Percentiles rank a stretch among this genome's conserved stretches.
phyloP scores from a whole-genome alignment of 2,888 invertebrate species.

The Tolmerus cingulatus region DNA sequence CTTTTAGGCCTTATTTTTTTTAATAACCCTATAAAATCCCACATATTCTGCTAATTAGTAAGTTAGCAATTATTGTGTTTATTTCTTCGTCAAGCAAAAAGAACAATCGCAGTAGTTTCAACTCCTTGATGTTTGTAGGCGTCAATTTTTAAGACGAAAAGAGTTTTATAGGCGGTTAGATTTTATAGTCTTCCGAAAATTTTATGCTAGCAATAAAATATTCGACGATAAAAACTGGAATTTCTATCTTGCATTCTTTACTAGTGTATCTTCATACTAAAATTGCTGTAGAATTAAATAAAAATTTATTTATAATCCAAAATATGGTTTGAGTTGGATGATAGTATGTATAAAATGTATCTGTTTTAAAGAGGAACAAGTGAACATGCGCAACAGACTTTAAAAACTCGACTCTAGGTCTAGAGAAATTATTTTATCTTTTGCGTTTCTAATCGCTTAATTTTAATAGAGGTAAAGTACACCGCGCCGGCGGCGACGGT shows the following conservation, averaged over 20 bases:
- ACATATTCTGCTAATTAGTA: conserved; percentile 14
- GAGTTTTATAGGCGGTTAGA: background rate
- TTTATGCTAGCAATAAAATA: background rate
- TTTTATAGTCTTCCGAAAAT: background rate
- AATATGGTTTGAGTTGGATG: background rate
- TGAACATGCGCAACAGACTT: background rate
- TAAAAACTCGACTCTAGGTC: background rate
- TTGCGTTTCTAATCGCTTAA: background rate
- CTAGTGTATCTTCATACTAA: background rate
- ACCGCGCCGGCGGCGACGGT: background rate
- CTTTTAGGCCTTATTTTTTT: background rate
- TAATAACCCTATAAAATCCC: background rate
- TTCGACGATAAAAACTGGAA: background rate
- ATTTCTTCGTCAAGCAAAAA: background rate
- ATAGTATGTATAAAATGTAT: background rate
- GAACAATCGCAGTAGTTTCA: background rate
- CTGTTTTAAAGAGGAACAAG: background rate
- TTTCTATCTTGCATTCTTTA: background rate
- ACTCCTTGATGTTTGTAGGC: background rate
- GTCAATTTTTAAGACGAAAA: background rate
- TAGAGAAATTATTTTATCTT: background rate
- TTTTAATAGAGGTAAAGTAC: background rate
- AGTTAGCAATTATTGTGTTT: background rate
- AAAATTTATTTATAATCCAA: background rate
- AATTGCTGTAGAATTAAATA: background rate